Conservation (phyloP, 1,140 invertebrate species). For the Neodiprion pinetum region DNA sequence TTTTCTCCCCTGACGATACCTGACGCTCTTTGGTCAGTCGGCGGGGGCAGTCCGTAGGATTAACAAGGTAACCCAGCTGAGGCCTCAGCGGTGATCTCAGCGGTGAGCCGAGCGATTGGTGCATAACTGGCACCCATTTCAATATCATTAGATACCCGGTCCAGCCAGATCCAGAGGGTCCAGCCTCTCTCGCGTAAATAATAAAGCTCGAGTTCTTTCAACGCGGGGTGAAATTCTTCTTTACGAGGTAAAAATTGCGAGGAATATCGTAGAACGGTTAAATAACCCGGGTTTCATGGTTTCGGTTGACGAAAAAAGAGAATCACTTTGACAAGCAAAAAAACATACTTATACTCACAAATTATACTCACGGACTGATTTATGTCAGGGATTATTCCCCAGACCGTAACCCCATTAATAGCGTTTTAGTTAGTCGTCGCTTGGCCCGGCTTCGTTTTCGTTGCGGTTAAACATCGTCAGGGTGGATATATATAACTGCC, state of each 20-base stretch:
- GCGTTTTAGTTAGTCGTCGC: background rate
- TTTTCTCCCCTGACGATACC: too few relatives aligned
- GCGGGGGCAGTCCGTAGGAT: conserved; percentile 39
- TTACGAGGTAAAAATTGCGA: too few relatives aligned
- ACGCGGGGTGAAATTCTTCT: background rate
- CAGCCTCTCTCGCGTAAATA: background rate
- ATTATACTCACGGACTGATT: background rate
- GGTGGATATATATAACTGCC: too few relatives aligned
- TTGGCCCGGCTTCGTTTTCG: background rate
- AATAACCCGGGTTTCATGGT: too few relatives aligned
- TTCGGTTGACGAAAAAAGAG: too few relatives aligned
- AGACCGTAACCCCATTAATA: background rate
- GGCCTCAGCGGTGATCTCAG: conserved; percentile 13
- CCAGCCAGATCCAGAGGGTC: background rate
- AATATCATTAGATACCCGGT: conserved; percentile 39
- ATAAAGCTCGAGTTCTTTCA: background rate
- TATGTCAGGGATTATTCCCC: background rate
- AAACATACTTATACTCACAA: too few relatives aligned
- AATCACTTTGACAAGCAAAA: too few relatives aligned
- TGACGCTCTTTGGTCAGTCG: too few relatives aligned
- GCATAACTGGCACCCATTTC: conserved; percentile 46
- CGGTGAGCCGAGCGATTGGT: conserved; percentile 35
- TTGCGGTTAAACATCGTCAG: background rate
- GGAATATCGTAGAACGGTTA: too few relatives aligned
- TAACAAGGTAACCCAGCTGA: conserved; percentile 48